phyloP scores from a whole-genome alignment of 2,113 vertebrate genomes.

The Cheilinus undulatus region DNA sequence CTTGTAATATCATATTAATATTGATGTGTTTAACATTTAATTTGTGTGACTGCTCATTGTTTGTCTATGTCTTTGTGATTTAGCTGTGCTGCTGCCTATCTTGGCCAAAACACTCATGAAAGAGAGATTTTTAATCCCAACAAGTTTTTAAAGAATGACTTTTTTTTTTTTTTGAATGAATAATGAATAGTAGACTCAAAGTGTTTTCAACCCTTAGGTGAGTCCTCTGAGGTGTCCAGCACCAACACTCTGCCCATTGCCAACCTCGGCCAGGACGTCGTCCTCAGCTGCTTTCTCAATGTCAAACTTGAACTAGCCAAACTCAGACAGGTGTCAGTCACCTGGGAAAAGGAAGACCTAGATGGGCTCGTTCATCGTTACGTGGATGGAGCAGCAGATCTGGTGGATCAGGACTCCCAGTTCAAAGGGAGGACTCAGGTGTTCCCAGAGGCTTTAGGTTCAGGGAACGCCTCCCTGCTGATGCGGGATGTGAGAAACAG shows the following conservation, averaged over 20 bases:
- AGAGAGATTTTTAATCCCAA: no score
- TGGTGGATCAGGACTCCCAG: slow-evolving; percentile 30
- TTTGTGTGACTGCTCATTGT: no score
- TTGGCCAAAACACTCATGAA: no score
- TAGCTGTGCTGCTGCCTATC: no score
- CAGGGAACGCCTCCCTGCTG: slow-evolving; percentile 71
- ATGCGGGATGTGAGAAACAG: slow-evolving; percentile 29
- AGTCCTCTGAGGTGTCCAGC: slow-evolving; percentile 1
- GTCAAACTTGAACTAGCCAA: rapidly evolving
- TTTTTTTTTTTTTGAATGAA: no score
- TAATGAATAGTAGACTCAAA: no score
- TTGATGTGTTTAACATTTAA: no score
- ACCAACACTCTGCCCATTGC: slow-evolving; percentile 40
- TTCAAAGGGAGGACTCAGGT: slow-evolving; percentile 58
- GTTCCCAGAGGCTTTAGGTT: slow-evolving; percentile 9
- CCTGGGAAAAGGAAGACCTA: slow-evolving; percentile 51
- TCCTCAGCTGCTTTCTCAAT: slow-evolving; percentile 68
- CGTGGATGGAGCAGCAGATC: neutral
- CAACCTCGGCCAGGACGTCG: slow-evolving; percentile 50
- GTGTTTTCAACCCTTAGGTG: neutral
- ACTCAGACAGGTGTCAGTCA: slow-evolving; percentile 23
- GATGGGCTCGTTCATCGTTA: slow-evolving; percentile 50
- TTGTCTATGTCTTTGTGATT: no score
- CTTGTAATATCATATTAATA: no score
- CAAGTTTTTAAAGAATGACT: no score